Evolutionary conservation across 2,888 invertebrate genomes (phyloP), one percentile per base, ranked within the genome.

Genomic region (Drosophila birchii): DNA sequence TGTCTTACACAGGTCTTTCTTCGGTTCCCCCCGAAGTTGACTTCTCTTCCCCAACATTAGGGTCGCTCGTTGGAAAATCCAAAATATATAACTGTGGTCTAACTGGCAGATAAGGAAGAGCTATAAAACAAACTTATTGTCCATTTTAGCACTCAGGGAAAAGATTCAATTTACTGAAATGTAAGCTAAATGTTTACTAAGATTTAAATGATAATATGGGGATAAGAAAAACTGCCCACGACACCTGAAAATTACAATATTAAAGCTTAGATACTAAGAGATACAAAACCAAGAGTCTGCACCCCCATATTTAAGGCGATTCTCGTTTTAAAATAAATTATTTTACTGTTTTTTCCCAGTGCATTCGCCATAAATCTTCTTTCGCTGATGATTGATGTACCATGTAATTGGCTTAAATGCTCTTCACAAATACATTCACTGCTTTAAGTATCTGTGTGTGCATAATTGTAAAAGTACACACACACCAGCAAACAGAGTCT

Each of bases 401-500:
- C 72, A 49, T 79, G 68, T 84, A 81, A 84, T 89, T 89, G 89
- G 89, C 85, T 89, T 89, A 87, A 84, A 66, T 75, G 68, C 58
- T 67, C 55, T 73, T 44, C 34, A 45, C 74, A 32, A 55, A 44
- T 20, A 73, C 51, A 61, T 43, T 43, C n/a, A 29, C 41, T 43
- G 8, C n/a, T 20, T 11, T 18, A 36, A 41, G 18, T 57, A 70
- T 57, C 71, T 51, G 36, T 53, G 66, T 66, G 66, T 64, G 51
- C 49, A 47, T 66, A 51, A 53, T 53, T 63, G 51, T 47, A 44
- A 26, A 23, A 44, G 26, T 29, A 45, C 20, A 41, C 2, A 26
- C 26, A 26, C 26, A 26, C 41, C 18, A 43, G 26, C n/a, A 11
- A 7, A 12, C 20, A 34, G 16, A 34, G 11, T 16, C 34, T 53